phyloP scores from a whole-genome alignment of 1,140 invertebrate genomes.

The Phymorhynchus buccinoides region DNA sequence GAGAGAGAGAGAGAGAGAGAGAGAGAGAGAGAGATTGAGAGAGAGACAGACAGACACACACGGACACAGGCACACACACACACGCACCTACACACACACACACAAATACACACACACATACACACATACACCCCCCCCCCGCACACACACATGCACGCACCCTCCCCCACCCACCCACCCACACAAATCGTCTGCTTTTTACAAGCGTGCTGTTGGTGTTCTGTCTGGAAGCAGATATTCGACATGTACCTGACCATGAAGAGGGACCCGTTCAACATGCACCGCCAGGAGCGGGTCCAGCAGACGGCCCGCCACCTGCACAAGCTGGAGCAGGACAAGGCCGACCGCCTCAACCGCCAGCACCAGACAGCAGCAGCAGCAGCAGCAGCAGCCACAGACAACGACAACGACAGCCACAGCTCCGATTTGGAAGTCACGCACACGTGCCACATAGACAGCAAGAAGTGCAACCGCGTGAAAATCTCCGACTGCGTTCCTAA shows the following conservation, averaged over 20 bases:
- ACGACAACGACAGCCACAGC: conserved; percentile 1
- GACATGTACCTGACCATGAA: conserved; percentile 57
- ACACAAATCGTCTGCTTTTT: too few species aligned
- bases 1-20: too few species aligned
- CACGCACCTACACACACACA: too few species aligned
- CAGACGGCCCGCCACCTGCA: conserved; percentile 47
- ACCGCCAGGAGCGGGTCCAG: conserved; percentile 50
- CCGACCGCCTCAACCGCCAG: conserved; percentile 14
- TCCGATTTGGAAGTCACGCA: neutral
- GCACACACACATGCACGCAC: too few species aligned
- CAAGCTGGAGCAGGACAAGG: conserved; percentile 37
- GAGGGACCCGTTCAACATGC: conserved; percentile 47
- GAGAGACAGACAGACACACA: too few species aligned
- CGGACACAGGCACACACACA: too few species aligned
- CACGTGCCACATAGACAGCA: neutral
- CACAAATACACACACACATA: too few species aligned
- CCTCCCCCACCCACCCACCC: too few species aligned
- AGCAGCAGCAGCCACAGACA: neutral
- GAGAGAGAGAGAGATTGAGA: too few species aligned
- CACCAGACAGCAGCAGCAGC: neutral
- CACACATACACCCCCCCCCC: too few species aligned
- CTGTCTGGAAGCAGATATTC: conserved; percentile 44
- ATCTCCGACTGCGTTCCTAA: conserved; percentile 18
- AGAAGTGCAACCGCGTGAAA: conserved; percentile 14
- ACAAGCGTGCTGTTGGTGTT: neutral